A percentile compares a stretch with the other conserved stretches of the same genome.
Evolutionary conservation across 2,888 invertebrate genomes (phyloP).

Genomic region (Prenolepis imparis): DNA sequence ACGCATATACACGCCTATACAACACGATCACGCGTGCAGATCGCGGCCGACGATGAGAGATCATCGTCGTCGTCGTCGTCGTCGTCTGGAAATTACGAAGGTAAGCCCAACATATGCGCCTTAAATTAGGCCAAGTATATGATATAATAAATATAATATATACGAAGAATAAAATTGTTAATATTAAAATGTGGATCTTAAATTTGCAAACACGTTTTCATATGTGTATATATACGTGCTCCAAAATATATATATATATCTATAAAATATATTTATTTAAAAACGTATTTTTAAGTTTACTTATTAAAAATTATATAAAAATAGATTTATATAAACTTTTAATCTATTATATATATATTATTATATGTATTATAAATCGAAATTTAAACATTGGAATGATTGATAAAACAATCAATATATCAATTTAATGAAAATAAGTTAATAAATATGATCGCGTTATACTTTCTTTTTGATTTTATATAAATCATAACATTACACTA

Average conservation of each 20-base stretch:
- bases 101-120: constrained; percentile 38
- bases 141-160: constrained; percentile 71
- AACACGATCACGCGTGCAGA: not conserved
- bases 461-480: not conserved
- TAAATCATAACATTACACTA: not conserved
- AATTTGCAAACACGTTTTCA: too few species aligned
- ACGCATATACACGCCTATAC: not conserved
- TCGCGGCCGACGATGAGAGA: constrained; percentile 35
- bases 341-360: not conserved
- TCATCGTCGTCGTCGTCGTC: constrained; percentile 22
- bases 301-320: not conserved
- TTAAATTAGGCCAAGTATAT: constrained; percentile 79
- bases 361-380: not conserved
- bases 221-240: too few species aligned
- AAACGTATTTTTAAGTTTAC: not conserved
- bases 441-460: not conserved
- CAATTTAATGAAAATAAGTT: not conserved
- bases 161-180: too few species aligned
- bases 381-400: not conserved
- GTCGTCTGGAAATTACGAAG: constrained; percentile 58
- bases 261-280: constrained; percentile 1
- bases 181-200: too few species aligned
- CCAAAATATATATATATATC: too few species aligned
- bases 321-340: not conserved
- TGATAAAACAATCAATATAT: not conserved